Percentiles rank a stretch among this genome's conserved stretches.
Evolutionary conservation across 2,797 vertebrate species (phyloP).

Genomic region (Champsocephalus gunnari): DNA sequence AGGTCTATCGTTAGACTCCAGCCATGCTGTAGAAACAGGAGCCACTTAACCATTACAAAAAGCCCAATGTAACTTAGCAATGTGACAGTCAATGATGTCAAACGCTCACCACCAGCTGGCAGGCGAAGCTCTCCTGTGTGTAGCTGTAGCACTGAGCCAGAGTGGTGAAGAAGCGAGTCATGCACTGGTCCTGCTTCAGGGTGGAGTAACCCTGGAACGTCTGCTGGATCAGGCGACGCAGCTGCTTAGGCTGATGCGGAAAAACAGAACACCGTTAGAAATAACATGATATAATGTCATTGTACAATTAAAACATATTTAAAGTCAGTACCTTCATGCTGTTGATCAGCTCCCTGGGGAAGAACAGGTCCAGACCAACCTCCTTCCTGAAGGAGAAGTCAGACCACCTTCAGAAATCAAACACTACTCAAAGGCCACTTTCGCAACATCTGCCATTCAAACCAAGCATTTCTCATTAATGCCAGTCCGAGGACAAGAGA

Average conservation of each 20-base stretch:
- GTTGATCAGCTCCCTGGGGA: slow-evolving; percentile 89
- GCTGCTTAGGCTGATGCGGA: slow-evolving; percentile 87
- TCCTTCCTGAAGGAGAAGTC: slow-evolving; percentile 86
- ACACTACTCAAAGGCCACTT: too few species aligned
- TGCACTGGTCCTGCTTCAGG: slow-evolving; percentile 91
- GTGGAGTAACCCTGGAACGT: slow-evolving; percentile 93
- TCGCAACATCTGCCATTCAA: too few species aligned
- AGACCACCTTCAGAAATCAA: not conserved
- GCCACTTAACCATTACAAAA: not conserved
- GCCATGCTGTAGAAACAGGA: slow-evolving; percentile 85
- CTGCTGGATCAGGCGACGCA: slow-evolving; percentile 95
- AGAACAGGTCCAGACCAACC: slow-evolving; percentile 93
- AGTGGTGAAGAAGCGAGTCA: slow-evolving; percentile 91
- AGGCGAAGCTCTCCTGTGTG: slow-evolving; percentile 91
- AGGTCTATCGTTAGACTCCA: slow-evolving; percentile 94
- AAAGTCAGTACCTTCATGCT: slow-evolving; percentile 85
- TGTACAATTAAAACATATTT: not conserved
- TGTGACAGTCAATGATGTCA: not conserved
- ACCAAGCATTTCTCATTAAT: too few species aligned
- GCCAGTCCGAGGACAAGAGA: too few species aligned
- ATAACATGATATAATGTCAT: not conserved
- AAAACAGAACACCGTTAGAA: not conserved
- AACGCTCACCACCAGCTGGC: slow-evolving; percentile 90
- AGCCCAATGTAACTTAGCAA: not conserved
- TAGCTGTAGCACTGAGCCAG: slow-evolving; percentile 88